These are phyloP conservation scores for Gonioctena quinquepunctata DNA, from an alignment of 1,140 invertebrate species.

Conservation along the genomic window DNA sequence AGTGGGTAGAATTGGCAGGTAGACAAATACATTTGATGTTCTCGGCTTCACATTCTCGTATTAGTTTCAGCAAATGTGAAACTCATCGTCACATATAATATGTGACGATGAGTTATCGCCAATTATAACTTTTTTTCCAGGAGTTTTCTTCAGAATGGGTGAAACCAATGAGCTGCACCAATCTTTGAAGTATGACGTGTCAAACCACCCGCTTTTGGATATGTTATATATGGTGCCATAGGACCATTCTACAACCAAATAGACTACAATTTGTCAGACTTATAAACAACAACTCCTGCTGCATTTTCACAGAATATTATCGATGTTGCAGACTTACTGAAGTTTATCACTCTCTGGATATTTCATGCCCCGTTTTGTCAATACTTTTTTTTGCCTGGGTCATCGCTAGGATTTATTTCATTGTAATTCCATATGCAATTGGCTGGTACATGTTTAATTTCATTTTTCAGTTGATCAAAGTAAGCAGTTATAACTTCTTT, in stretches of 20 bases:
- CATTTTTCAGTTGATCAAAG: background rate
- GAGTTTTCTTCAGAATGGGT: background rate
- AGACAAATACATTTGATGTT: constrained; percentile 51
- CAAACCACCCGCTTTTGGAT: constrained; percentile 1
- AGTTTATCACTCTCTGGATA: constrained; percentile 53
- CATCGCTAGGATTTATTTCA: constrained; percentile 56
- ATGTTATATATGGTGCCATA: background rate
- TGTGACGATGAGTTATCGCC: background rate
- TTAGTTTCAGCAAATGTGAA: background rate
- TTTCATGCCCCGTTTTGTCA: constrained; percentile 47
- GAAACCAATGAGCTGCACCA: background rate
- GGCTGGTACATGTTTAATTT: constrained; percentile 29
- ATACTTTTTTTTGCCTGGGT: constrained; percentile 51
- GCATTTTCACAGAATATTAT: background rate
- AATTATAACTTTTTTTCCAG: background rate
- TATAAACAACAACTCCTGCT: constrained; percentile 4
- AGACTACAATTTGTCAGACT: background rate
- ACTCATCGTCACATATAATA: background rate
- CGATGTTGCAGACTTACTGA: constrained; percentile 40
- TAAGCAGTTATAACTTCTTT: background rate
- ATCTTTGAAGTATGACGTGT: background rate
- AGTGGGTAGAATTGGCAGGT: constrained; percentile 53
- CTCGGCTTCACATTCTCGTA: constrained; percentile 38
- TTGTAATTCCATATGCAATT: constrained; percentile 51
- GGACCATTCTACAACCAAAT: background rate